These are phyloP conservation scores for Tetheella fluctuosa DNA, from an alignment of 2,888 invertebrate genomes.

Conservation along the genomic window DNA sequence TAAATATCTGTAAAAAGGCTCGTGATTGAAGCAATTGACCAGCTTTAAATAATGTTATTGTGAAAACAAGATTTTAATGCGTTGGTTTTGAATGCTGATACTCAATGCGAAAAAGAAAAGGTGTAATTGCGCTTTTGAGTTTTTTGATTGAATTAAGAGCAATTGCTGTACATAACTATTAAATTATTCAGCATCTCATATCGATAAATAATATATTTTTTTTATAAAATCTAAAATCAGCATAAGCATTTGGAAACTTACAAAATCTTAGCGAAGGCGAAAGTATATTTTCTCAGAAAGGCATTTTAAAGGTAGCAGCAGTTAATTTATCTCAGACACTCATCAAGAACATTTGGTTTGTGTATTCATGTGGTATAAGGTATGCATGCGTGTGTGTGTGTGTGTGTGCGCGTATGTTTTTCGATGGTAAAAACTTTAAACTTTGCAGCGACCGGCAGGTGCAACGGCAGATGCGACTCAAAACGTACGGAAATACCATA, in stretches of 20 bases:
- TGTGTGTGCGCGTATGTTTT: slow-evolving; percentile 25
- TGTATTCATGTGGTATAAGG: neutral
- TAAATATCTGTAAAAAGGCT: slow-evolving; percentile 51
- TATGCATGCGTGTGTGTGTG: slow-evolving; percentile 12
- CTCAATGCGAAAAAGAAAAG: neutral
- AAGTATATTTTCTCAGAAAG: slow-evolving; percentile 34
- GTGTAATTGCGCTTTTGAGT: slow-evolving; percentile 7
- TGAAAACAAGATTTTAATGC: slow-evolving; percentile 40
- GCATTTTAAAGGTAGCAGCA: slow-evolving; percentile 36
- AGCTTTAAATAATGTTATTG: slow-evolving; percentile 55
- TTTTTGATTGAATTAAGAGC: neutral
- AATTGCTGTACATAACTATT: no score
- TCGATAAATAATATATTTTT: neutral
- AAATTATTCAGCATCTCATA: no score
- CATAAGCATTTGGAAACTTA: neutral
- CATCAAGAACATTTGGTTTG: slow-evolving; percentile 28
- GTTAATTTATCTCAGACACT: slow-evolving; percentile 27
- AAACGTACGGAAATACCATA: slow-evolving; percentile 45
- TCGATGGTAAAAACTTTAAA: slow-evolving; percentile 52
- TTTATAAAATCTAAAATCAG: neutral
- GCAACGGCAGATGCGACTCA: slow-evolving; percentile 61
- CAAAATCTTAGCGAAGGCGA: slow-evolving; percentile 22
- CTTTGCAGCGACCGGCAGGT: slow-evolving; percentile 52
- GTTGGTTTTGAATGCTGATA: slow-evolving; percentile 12
- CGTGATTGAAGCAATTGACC: slow-evolving; percentile 44